Percentiles rank a stretch among this genome's conserved stretches.
Conservation (phyloP, 53 echinoderm and acorn worm genomes). For the Luidia sarsii region DNA sequence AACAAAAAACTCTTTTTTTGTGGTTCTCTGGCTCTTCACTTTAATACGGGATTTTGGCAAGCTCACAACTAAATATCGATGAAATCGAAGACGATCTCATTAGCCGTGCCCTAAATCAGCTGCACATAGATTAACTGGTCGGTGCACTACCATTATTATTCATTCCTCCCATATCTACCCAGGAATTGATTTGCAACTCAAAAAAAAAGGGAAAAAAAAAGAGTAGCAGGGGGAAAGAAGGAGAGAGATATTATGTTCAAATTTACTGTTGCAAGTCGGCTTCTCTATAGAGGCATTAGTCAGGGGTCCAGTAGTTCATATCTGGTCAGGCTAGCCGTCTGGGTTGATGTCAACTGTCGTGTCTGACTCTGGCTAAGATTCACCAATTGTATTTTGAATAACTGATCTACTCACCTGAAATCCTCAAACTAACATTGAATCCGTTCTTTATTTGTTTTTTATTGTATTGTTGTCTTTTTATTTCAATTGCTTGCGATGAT, state of each 20-base stretch:
- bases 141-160: conserved; percentile 26
- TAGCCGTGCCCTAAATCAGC: conserved; percentile 45
- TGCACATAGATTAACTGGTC: conserved; percentile 34
- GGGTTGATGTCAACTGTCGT: not conserved
- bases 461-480: no score
- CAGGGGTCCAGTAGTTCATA: no score
- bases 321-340: not conserved
- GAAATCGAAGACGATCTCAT: conserved; percentile 51
- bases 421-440: no score
- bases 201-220: no score
- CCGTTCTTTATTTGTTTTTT: no score
- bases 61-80: conserved; percentile 44
- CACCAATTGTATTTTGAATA: not conserved
- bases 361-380: not conserved
- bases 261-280: not conserved
- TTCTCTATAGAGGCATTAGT: no score
- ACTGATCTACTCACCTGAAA: not conserved
- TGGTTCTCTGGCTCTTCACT: no score
- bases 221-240: not conserved
- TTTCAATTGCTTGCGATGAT: no score
- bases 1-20: conserved; percentile 9
- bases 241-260: not conserved
- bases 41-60: conserved; percentile 29
- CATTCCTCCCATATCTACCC: not conserved
- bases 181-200: conserved; percentile 21